Evolutionary conservation across 2,797 vertebrate species (phyloP).

Genomic region (Philypnodon macrostomus): DNA sequence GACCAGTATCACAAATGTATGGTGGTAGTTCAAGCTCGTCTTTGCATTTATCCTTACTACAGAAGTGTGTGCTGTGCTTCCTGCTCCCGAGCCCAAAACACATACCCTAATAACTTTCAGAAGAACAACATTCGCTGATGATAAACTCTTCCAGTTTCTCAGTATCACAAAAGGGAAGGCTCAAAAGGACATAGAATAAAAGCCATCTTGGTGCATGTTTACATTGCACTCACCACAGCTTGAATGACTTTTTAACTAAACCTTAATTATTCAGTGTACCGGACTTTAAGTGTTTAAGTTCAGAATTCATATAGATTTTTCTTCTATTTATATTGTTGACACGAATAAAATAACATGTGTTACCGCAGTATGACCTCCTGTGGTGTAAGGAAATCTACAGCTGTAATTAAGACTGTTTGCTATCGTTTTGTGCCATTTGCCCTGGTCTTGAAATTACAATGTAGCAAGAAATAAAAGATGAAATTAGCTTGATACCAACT

Average conservation of each 20-base stretch:
- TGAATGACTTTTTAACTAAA: neutral
- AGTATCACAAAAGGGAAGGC: neutral
- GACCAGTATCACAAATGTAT: constrained; percentile 77
- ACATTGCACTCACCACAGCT: neutral
- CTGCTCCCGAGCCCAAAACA: constrained; percentile 51
- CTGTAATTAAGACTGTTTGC: too few relatives aligned
- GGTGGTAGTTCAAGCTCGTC: constrained; percentile 75
- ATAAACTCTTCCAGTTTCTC: constrained; percentile 15
- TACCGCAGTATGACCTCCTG: too few relatives aligned
- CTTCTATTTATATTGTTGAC: too few relatives aligned
- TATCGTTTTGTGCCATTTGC: too few relatives aligned
- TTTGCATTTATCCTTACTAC: constrained; percentile 78
- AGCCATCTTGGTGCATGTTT: too few relatives aligned
- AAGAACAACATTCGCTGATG: constrained; percentile 51
- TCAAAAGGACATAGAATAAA: too few relatives aligned
- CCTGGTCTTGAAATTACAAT: too few relatives aligned
- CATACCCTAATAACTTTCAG: constrained; percentile 33
- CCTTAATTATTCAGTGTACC: too few relatives aligned
- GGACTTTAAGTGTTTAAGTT: too few relatives aligned
- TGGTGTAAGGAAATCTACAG: too few relatives aligned
- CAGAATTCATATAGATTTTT: too few relatives aligned
- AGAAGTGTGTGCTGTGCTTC: constrained; percentile 72
- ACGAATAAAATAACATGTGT: too few relatives aligned
- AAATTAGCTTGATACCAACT: constrained; percentile 28
- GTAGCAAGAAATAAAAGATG: constrained; percentile 35